Evolutionary conservation across 2,797 vertebrate genomes (phyloP), one percentile per base, ranked within the genome.

Genomic region (Merluccius polli): DNA sequence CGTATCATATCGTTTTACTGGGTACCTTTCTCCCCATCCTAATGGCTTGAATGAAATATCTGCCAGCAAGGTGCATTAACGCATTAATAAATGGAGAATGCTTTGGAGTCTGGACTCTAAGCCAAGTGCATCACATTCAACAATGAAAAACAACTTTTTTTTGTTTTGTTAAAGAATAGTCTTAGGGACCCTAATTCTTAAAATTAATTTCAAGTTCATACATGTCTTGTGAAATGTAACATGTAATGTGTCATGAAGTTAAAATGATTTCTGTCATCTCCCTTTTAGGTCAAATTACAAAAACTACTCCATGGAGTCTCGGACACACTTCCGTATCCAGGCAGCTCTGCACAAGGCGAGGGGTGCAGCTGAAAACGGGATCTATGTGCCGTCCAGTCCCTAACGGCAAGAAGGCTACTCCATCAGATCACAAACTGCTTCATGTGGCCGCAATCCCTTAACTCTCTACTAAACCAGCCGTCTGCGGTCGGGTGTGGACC

Each of bases 271-370:
- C 31, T 30, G 59, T 65, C 13, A 6, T 69, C 27, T 89, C 24
- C 85, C 81, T 87, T 94, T 87, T 87, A 99, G 98, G 88, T 95
- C 97, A 86, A 98, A 98, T 90, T 99, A 99, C 89, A 99, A 99
- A 93, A 98, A 99, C 91, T 99, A 99, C 90, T 99, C 98, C 38
- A 99, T 99, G 98, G 98, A 99, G 90, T 99, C 98, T 77, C 95
- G 98, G 87, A 99, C 97, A 74, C 98, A 99, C 89, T 99, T 99
- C 93, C 95, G 98, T 83, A 98, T 99, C 89, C 98, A 99, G 89
- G 98, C 97, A 76, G 97, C 97, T 79, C 89, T 96, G 83, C 96
- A 96, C 77, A 98, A 98, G 91, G 97, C 96, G 85, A 96, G 92
- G 85, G 94, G 91, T 15, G 75, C 75, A 4, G 89, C 84, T 71